phyloP scores from a whole-genome alignment of 2,888 invertebrate species.

The Thumatha senex region DNA sequence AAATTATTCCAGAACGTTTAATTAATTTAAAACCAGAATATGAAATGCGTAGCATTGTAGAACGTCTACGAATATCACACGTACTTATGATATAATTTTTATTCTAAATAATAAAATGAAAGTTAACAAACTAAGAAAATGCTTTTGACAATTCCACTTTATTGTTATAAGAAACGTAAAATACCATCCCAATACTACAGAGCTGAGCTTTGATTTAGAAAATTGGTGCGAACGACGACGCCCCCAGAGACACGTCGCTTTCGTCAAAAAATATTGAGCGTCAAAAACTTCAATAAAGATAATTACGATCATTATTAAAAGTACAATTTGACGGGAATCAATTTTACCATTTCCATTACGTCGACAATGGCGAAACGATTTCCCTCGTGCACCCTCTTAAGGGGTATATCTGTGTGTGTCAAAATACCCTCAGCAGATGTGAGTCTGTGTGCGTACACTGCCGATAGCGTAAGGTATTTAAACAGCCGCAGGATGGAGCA shows the following conservation, averaged over 20 bases:
- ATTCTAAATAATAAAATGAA: no score
- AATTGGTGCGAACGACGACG: conserved; percentile 33
- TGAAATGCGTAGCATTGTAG: no score
- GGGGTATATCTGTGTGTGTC: conserved; percentile 42
- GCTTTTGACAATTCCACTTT: no score
- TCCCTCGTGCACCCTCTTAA: conserved; percentile 70
- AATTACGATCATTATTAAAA: conserved; percentile 74
- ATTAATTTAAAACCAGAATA: no score
- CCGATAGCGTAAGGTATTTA: conserved; percentile 44
- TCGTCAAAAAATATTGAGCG: conserved; percentile 24
- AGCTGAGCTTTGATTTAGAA: conserved; percentile 34
- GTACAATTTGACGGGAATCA: conserved; percentile 72
- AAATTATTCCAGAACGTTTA: no score
- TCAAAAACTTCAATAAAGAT: conserved; percentile 58
- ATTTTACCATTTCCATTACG: conserved; percentile 72
- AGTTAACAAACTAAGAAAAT: no score
- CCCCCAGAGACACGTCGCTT: conserved; percentile 23
- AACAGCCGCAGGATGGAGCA: conserved; percentile 43
- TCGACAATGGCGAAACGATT: conserved; percentile 75
- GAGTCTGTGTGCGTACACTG: conserved; percentile 32
- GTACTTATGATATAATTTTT: no score
- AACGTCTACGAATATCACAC: no score
- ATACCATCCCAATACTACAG: neutral
- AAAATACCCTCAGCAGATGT: neutral
- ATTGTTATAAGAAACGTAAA: neutral